Conservation (phyloP, 2,888 invertebrate genomes). For the Thysanoteuthis rhombus region DNA sequence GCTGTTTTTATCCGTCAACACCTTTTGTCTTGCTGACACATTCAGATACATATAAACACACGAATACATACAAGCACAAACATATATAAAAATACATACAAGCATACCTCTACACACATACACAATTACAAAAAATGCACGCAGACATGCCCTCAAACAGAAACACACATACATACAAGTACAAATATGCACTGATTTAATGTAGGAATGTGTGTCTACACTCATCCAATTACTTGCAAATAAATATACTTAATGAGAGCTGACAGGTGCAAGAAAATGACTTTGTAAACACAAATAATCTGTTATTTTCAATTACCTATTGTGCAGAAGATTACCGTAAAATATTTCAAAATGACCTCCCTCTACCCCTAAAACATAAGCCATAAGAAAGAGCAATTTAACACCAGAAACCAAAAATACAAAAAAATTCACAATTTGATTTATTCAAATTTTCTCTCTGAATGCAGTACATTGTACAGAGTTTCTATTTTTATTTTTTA, state of each 20-base stretch:
- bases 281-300: neutral
- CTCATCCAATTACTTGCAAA: neutral
- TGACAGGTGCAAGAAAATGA: neutral
- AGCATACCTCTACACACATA: neutral
- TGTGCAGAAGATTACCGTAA: neutral
- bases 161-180: neutral
- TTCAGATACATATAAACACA: no score
- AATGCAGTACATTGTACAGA: neutral
- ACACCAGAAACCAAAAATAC: neutral
- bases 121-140: no score
- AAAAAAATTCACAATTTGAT: neutral
- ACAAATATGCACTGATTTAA: neutral
- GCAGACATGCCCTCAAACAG: neutral
- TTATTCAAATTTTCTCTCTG: neutral
- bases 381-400: neutral
- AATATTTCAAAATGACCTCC: neutral
- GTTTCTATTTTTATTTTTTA: no score
- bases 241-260: neutral
- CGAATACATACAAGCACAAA: neutral
- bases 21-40: no score
- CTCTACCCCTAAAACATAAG: neutral
- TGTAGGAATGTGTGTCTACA: neutral
- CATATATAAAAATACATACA: no score
- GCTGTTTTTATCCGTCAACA: no score
- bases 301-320: neutral